These are phyloP conservation scores for Zosterops pallidus DNA, from an alignment of 2,113 vertebrate species.

Conservation along the genomic window DNA sequence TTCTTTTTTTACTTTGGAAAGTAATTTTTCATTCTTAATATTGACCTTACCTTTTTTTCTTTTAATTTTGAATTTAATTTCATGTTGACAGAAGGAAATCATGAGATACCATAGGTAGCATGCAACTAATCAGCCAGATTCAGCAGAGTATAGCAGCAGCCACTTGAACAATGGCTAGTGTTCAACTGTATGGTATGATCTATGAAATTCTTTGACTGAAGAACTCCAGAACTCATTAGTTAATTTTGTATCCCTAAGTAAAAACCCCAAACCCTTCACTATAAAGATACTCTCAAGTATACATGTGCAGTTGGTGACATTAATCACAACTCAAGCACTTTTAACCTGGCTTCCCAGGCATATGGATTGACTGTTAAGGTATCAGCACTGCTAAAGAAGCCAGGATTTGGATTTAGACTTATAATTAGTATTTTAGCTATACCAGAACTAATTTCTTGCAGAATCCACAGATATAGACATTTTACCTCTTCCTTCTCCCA, in stretches of 20 bases:
- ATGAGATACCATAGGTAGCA: not conserved
- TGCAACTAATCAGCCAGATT: not conserved
- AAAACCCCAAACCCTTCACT: not conserved
- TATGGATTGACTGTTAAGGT: not conserved
- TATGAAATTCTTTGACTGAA: not conserved
- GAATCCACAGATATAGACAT: not conserved
- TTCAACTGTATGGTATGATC: not conserved
- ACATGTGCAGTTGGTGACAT: not conserved
- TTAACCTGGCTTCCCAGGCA: not conserved
- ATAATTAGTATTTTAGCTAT: not conserved
- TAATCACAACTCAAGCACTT: not conserved
- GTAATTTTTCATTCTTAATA: constrained; percentile 11
- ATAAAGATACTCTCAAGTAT: not conserved
- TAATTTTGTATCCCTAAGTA: not conserved
- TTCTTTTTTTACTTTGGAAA: not conserved
- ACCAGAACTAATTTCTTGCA: not conserved
- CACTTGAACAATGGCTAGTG: not conserved
- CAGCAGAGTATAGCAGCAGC: not conserved
- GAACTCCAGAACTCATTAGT: not conserved
- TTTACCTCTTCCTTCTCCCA: not conserved
- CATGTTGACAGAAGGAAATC: constrained; percentile 31
- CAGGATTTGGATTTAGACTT: not conserved
- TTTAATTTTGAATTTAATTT: not conserved
- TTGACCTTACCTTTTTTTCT: not conserved
- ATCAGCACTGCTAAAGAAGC: not conserved